Base-by-base conservation (phyloP, 30 jellyfish, hydroid and myxozoan species). In the Aurelia sp. region DNA sequence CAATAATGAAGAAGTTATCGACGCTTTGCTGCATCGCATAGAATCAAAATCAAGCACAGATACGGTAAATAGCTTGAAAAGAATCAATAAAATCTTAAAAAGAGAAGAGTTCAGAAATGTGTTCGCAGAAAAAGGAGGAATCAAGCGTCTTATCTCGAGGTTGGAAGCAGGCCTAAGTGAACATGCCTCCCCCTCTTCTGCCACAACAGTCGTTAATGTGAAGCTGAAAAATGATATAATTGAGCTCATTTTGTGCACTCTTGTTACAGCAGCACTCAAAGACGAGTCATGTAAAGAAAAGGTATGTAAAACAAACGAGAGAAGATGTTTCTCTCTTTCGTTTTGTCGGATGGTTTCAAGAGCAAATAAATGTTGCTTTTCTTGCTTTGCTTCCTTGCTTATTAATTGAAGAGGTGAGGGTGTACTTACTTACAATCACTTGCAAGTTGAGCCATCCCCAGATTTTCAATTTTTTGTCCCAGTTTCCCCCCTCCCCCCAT, bases 101-200 rank as follows among this genome's bases (percentile, higher is more conserved):
- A 30, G 60, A 18, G 86, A 66, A 11, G 30, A 55, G 3, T 35
- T 33, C 19, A 76, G 62, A 41, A 41, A 66, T 21, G 41, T 41
- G 3, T 35, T 59, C 15, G 57, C 60, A 6, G 76, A 61, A 40
- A 76, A 76, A 11, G 65, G 30, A 30, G 86, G 86, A 17, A 76
- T 76, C 62, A 59, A 44, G 19, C 40, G 59, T 15, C 76, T 76
- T 4, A 7, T 44, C n/a, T 58, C 86, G 48, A 37, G 33, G 74
- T 44, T 64, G 74, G 41, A 64, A 9, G 10, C 55, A 0, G 55
- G 55, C 55, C 55, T 44, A 44, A 44, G 55, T 44, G 55, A 44
- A 44, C 0, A 4, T 57, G 31, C 74, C 37, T 52, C 31, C 33
- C 21, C 48, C 65, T 76, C 86, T 68, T 76, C 86, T 68, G 62